Evolutionary conservation across 2,113 vertebrate species (phyloP).

Genomic region (Parotia lawesii): DNA sequence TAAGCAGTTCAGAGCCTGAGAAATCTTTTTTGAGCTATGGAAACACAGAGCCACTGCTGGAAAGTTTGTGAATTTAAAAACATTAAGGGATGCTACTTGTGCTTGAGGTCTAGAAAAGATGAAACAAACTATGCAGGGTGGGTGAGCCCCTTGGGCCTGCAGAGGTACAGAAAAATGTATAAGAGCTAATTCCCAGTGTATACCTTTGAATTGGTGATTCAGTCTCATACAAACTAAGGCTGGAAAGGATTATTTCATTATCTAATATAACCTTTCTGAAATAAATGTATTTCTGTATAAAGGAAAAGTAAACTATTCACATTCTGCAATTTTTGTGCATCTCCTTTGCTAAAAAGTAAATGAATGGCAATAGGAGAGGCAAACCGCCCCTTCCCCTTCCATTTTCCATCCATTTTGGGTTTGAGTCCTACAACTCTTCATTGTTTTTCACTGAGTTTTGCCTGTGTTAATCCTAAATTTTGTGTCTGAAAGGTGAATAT

Average conservation of each 20-base stretch:
- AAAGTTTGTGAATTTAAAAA: neutral
- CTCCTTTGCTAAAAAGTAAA: neutral
- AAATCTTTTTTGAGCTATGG: neutral
- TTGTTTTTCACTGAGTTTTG: neutral
- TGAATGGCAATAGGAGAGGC: neutral
- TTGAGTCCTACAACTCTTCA: neutral
- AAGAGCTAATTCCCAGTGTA: neutral
- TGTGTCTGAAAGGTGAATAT: neutral
- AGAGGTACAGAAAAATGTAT: neutral
- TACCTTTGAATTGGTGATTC: neutral
- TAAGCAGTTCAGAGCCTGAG: neutral
- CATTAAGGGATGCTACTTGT: neutral
- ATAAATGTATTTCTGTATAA: neutral
- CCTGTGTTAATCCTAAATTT: neutral
- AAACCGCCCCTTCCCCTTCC: accelerated
- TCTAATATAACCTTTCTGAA: neutral
- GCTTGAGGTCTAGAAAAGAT: neutral
- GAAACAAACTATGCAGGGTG: neutral
- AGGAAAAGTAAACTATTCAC: neutral
- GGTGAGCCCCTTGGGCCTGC: neutral
- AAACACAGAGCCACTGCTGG: neutral
- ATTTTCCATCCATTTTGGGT: neutral
- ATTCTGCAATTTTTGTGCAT: neutral
- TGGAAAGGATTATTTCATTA: neutral
- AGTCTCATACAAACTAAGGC: neutral